Base-by-base conservation (phyloP, 92 coral and sea anemone genomes). In the Parazoanthus atlanticus region DNA sequence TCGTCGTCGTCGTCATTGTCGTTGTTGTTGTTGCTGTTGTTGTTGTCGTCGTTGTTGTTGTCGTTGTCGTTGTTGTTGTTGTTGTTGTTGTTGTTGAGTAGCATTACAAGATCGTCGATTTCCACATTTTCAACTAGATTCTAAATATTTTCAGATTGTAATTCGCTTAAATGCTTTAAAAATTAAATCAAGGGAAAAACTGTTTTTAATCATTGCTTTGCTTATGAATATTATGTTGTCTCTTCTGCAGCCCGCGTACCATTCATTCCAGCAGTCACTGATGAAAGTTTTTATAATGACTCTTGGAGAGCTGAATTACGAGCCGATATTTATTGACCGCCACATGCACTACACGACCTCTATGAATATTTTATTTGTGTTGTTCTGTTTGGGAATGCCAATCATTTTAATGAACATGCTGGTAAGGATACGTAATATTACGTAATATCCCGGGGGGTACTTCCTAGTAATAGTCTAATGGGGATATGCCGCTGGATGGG, bases 391-490 rank as follows among this genome's bases (percentile, higher is more conserved):
- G 34, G 96, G 93, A 15, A 95, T 95, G 98, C 98, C 98, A 17
- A 95, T 95, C 80, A 95, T 95, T 46, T 91, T 95, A 36, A 95
- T 95, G 98, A 95, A 95, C 86, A 95, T 95, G 98, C 86, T 95
- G 96, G 98, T 95, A 93, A 47, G 96, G 49, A 25, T 34, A 26
- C 34, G 36, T 70, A n/a, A n/a, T n/a, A n/a, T n/a, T n/a, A n/a
- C n/a, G n/a, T n/a, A n/a, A n/a, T n/a, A n/a, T n/a, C n/a, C n/a
- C n/a, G n/a, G n/a, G n/a, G n/a, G n/a, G n/a, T n/a, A n/a, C n/a
- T n/a, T n/a, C n/a, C n/a, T n/a, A n/a, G n/a, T n/a, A n/a, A n/a
- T n/a, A n/a, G n/a, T n/a, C n/a, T n/a, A n/a, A n/a, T n/a, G n/a
- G n/a, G n/a, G n/a, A n/a, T n/a, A n/a, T n/a, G n/a, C n/a, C n/a